These are phyloP conservation scores for Vannuccia rotundouncinata DNA, from an alignment of 2,888 invertebrate genomes.

Conservation along the genomic window DNA sequence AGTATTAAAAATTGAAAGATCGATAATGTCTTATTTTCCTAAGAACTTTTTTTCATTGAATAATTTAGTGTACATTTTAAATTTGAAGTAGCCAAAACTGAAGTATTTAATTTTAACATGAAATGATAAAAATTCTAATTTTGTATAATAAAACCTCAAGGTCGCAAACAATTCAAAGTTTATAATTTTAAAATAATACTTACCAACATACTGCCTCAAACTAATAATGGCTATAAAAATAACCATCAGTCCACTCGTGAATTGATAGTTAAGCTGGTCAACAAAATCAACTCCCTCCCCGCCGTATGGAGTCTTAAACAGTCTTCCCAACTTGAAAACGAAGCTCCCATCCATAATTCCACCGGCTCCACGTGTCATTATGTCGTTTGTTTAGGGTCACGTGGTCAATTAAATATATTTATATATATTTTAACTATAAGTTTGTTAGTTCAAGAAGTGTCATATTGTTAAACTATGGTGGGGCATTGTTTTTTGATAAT, in stretches of 20 bases:
- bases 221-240: constrained; percentile 40
- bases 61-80: background rate
- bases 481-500: too few species aligned
- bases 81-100: background rate
- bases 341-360: constrained; percentile 39
- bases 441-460: too few species aligned
- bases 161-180: background rate
- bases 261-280: constrained; percentile 40
- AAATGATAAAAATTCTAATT: background rate
- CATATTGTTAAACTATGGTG: too few species aligned
- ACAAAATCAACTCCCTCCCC: constrained; percentile 41
- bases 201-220: constrained; percentile 41
- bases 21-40: too few species aligned
- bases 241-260: constrained; percentile 40
- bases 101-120: background rate
- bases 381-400: background rate
- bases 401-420: background rate
- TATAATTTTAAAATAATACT: constrained; percentile 35
- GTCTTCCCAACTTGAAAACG: constrained; percentile 40
- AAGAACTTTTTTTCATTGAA: background rate
- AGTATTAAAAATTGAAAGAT: background rate
- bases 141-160: background rate
- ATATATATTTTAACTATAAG: background rate
- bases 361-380: constrained; percentile 37
- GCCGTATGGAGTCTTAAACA: constrained; percentile 41